phyloP scores from a whole-genome alignment of 2,888 invertebrate species.

The Leucoma salicis region DNA sequence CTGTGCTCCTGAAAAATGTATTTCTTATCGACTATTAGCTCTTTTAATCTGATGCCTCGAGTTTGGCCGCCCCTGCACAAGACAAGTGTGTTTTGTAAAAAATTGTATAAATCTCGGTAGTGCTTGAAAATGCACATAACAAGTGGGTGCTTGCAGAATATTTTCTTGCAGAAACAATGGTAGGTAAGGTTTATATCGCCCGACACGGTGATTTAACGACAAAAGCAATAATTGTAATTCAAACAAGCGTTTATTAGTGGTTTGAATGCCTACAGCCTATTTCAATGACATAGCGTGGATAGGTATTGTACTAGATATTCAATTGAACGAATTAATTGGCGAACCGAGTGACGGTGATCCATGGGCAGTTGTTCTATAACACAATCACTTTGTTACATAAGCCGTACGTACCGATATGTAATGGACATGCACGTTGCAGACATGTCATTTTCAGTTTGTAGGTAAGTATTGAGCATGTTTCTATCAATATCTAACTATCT shows the following conservation, averaged over 20 bases:
- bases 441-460: no score
- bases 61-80: no score
- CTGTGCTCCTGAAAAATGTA: no score
- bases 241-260: constrained; percentile 29
- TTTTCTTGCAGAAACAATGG: constrained; percentile 30
- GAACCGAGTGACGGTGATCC: constrained; percentile 40
- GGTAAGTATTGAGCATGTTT: no score
- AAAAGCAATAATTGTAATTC: constrained; percentile 37
- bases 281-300: constrained; percentile 16
- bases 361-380: constrained; percentile 21
- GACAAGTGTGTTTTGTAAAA: no score
- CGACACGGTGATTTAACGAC: constrained; percentile 24
- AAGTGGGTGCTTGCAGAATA: constrained; percentile 10
- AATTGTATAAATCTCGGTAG: no score
- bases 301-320: constrained; percentile 54
- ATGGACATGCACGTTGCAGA: no score
- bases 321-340: constrained; percentile 72
- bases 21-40: no score
- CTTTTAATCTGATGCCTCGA: no score
- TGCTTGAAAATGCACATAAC: no score
- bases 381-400: background rate
- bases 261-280: constrained; percentile 19
- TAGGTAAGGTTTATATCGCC: constrained; percentile 7
- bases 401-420: no score
- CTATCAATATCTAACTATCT: no score